These are phyloP conservation scores for Lithophane ornitopus DNA, from an alignment of 2,888 invertebrate species.

Conservation along the genomic window DNA sequence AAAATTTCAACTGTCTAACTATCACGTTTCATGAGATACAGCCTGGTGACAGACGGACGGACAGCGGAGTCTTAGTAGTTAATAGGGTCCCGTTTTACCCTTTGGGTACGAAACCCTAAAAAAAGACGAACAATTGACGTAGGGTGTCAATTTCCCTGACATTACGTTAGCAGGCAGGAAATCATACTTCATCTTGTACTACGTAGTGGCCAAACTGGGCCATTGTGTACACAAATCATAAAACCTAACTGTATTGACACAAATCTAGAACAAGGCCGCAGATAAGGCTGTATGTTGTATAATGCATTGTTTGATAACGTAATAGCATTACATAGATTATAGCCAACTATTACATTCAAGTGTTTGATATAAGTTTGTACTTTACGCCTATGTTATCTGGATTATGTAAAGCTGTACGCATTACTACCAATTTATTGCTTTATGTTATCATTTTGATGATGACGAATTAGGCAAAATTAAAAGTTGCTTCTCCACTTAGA, in stretches of 20 bases:
- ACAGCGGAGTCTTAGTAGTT: too few relatives aligned
- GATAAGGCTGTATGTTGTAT: conserved; percentile 49
- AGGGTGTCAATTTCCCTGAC: too few relatives aligned
- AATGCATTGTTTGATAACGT: conserved; percentile 58
- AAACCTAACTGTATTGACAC: conserved; percentile 45
- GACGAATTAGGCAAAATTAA: neutral
- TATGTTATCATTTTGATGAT: neutral
- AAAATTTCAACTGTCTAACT: too few relatives aligned
- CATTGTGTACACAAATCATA: conserved; percentile 4
- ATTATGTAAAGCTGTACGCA: neutral
- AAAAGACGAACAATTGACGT: too few relatives aligned
- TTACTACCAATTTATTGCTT: neutral
- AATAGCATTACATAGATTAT: conserved; percentile 24
- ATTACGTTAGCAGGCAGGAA: conserved; percentile 11
- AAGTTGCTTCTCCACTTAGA: too few relatives aligned
- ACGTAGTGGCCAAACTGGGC: neutral
- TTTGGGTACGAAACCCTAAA: too few relatives aligned
- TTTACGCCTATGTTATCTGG: neutral
- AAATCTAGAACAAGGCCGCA: conserved; percentile 54
- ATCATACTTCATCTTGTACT: neutral
- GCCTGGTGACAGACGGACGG: too few relatives aligned
- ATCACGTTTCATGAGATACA: too few relatives aligned
- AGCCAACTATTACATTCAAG: conserved; percentile 3
- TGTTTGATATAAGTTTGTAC: neutral
- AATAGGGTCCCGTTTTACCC: too few relatives aligned